Evolutionary conservation across 2,797 vertebrate species (phyloP).

Genomic region (Malurus leucopterus): DNA sequence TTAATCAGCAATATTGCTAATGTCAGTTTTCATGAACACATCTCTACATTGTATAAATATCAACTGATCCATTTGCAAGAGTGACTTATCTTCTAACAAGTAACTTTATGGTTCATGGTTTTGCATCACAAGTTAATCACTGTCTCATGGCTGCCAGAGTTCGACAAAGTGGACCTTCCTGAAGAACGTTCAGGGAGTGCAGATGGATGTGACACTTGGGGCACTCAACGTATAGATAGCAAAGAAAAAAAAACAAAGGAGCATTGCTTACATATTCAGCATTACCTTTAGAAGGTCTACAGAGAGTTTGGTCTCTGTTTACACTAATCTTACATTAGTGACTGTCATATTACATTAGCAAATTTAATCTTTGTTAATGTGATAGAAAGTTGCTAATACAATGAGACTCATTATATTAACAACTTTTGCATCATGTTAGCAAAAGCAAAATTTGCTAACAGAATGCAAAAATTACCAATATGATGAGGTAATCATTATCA

Average conservation of each 20-base stretch:
- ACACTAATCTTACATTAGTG: conserved; percentile 66
- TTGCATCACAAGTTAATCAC: conserved; percentile 51
- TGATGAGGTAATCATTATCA: conserved; percentile 60
- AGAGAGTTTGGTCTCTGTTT: conserved; percentile 65
- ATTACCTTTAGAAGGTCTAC: conserved; percentile 61
- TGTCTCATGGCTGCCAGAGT: background rate
- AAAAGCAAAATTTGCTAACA: conserved; percentile 69
- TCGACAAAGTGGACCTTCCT: background rate
- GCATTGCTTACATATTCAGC: conserved; percentile 58
- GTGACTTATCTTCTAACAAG: conserved; percentile 13
- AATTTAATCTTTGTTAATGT: conserved; percentile 73
- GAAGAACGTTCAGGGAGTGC: background rate
- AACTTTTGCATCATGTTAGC: conserved; percentile 71
- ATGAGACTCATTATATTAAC: conserved; percentile 72
- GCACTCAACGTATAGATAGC: conserved; percentile 18
- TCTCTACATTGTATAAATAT: background rate
- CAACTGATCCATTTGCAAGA: background rate
- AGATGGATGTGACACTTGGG: background rate
- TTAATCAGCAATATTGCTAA: conserved; percentile 10
- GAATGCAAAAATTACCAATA: conserved; percentile 65
- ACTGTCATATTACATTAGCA: conserved; percentile 72
- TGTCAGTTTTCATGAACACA: conserved; percentile 20
- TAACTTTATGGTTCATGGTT: conserved; percentile 52
- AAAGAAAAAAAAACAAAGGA: conserved; percentile 33
- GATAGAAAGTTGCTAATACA: conserved; percentile 75